Conservation (phyloP, 2,888 invertebrate genomes). For the Tiliacea citrago region DNA sequence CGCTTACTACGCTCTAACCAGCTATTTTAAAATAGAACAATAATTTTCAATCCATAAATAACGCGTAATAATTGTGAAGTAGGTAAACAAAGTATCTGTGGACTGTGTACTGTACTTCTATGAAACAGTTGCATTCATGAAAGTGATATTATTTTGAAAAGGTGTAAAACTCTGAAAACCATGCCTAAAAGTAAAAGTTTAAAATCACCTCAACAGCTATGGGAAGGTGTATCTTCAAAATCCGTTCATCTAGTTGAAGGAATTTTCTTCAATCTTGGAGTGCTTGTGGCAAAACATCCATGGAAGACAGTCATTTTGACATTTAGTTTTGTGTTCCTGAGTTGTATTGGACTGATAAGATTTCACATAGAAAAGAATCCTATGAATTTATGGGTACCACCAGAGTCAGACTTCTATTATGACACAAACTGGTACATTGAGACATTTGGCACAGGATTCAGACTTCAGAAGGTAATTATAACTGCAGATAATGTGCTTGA, state of each 20-base stretch:
- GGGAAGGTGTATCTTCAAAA: slow-evolving; percentile 84
- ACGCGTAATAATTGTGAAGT: slow-evolving; percentile 23
- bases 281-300: slow-evolving; percentile 91
- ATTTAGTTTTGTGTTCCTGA: slow-evolving; percentile 90
- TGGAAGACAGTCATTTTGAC: slow-evolving; percentile 91
- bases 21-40: slow-evolving; percentile 21
- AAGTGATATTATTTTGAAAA: slow-evolving; percentile 31
- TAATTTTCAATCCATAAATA: not conserved
- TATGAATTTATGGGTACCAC: slow-evolving; percentile 94
- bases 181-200: slow-evolving; percentile 80
- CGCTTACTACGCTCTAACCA: slow-evolving; percentile 4
- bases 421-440: slow-evolving; percentile 94
- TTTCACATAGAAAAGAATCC: slow-evolving; percentile 94
- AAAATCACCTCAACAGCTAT: slow-evolving; percentile 82
- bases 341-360: slow-evolving; percentile 91
- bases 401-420: slow-evolving; percentile 92
- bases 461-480: slow-evolving; percentile 91
- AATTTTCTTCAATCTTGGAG: slow-evolving; percentile 91
- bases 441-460: slow-evolving; percentile 92
- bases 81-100: slow-evolving; percentile 14
- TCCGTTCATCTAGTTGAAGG: slow-evolving; percentile 85
- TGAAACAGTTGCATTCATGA: slow-evolving; percentile 16
- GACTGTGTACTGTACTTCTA: too few relatives aligned
- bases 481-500: slow-evolving; percentile 93
- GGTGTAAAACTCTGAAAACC: slow-evolving; percentile 10